Evolutionary conservation across 2,888 invertebrate genomes (phyloP).

Genomic region (Copidosoma aretas): DNA sequence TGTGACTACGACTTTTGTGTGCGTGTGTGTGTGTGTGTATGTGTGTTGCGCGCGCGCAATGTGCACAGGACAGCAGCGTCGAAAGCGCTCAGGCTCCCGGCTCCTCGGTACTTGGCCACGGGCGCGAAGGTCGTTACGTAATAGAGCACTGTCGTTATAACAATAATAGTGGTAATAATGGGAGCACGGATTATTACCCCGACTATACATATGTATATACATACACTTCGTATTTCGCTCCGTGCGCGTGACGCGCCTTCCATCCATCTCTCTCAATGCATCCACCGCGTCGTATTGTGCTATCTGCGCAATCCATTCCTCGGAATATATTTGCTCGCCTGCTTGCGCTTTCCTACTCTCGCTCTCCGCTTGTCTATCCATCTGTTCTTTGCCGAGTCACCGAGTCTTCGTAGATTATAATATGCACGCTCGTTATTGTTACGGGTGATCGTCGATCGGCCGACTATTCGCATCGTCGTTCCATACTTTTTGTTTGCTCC

Average conservation of each 20-base stretch:
- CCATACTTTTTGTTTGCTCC: too few species aligned
- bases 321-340: too few species aligned
- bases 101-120: background rate
- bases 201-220: too few species aligned
- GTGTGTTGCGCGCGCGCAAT: background rate
- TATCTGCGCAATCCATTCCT: background rate
- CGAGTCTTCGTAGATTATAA: too few species aligned
- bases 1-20: too few species aligned
- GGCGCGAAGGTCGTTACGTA: conserved; percentile 36
- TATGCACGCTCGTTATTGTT: too few species aligned
- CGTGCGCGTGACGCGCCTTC: conserved; percentile 2
- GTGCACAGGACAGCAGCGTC: background rate
- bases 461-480: too few species aligned
- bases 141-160: conserved; percentile 22
- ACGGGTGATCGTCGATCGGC: too few species aligned
- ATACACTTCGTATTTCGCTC: too few species aligned
- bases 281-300: background rate
- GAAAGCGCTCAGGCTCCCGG: too few species aligned
- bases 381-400: background rate
- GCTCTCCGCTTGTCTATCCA: background rate
- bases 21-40: too few species aligned
- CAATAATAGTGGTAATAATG: conserved; percentile 39
- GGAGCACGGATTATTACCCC: conserved; percentile 36
- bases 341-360: background rate
- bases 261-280: background rate